phyloP scores from a whole-genome alignment of 1,140 invertebrate species.

The Drosophila tsacasi region DNA sequence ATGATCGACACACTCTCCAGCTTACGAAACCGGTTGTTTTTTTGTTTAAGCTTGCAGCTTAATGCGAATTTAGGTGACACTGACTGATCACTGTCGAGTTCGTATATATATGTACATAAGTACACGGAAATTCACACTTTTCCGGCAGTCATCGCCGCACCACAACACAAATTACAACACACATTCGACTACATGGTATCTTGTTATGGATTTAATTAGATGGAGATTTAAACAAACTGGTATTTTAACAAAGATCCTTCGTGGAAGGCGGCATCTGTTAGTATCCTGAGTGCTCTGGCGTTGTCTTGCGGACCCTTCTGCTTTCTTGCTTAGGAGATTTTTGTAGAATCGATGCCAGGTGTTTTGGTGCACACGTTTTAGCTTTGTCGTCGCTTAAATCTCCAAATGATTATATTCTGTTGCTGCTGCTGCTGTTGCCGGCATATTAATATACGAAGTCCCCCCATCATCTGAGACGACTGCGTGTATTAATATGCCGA shows the following conservation, averaged over 20 bases:
- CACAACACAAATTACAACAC: slow-evolving; percentile 34
- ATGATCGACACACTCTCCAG: slow-evolving; percentile 5
- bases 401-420: slow-evolving; percentile 75
- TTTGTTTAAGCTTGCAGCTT: slow-evolving; percentile 8
- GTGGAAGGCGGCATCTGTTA: slow-evolving; percentile 51
- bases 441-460: slow-evolving; percentile 72
- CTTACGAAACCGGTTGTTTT: slow-evolving; percentile 30
- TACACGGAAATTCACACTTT: slow-evolving; percentile 21
- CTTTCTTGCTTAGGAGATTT: slow-evolving; percentile 22
- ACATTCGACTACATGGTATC: slow-evolving; percentile 45
- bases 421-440: slow-evolving; percentile 68
- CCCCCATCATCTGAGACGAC: slow-evolving; percentile 38
- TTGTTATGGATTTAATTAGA: slow-evolving; percentile 79
- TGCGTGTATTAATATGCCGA: slow-evolving; percentile 70
- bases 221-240: slow-evolving; percentile 74
- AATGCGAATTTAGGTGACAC: slow-evolving; percentile 21
- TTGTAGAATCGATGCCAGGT: slow-evolving; percentile 20
- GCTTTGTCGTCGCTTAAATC: slow-evolving; percentile 69
- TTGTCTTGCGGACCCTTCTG: slow-evolving; percentile 22
- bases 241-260: slow-evolving; percentile 62
- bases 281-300: slow-evolving; percentile 27
- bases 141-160: slow-evolving; percentile 16
- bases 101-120: not conserved
- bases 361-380: slow-evolving; percentile 28
- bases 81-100: slow-evolving; percentile 2